These are phyloP conservation scores for Pemphigus obesinymphae DNA, from an alignment of 1,140 invertebrate genomes.

Conservation along the genomic window DNA sequence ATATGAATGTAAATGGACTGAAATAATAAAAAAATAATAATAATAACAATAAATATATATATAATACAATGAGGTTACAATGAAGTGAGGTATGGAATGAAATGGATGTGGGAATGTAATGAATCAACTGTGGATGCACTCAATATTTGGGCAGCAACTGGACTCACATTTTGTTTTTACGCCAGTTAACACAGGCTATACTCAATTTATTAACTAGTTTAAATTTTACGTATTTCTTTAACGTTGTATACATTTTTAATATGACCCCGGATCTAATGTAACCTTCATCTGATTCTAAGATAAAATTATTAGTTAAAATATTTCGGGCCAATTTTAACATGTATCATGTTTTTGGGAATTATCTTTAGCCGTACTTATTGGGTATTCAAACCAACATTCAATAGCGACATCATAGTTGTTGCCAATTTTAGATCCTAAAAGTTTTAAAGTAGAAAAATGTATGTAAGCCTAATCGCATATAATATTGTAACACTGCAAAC, in stretches of 20 bases:
- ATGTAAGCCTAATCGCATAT: neutral
- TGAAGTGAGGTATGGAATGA: too few relatives aligned
- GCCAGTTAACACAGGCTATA: neutral
- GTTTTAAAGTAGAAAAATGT: neutral
- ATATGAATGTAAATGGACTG: too few relatives aligned
- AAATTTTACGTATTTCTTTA: neutral
- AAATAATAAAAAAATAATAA: too few relatives aligned
- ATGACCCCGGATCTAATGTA: neutral
- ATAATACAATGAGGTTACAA: too few relatives aligned
- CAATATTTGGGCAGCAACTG: neutral
- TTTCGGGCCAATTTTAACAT: neutral
- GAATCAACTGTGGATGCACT: neutral
- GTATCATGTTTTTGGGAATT: neutral
- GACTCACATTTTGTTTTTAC: neutral
- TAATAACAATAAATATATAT: too few relatives aligned
- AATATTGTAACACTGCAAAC: neutral
- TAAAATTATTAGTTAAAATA: neutral
- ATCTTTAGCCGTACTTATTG: neutral
- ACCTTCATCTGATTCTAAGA: neutral
- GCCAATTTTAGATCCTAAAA: neutral
- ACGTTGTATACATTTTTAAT: neutral
- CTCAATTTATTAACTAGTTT: neutral
- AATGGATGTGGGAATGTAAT: too few relatives aligned
- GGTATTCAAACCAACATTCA: neutral
- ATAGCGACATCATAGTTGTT: neutral